Percentiles rank a stretch among this genome's conserved stretches.
phyloP scores from a whole-genome alignment of 2,888 invertebrate species.

The Hedya salicella region DNA sequence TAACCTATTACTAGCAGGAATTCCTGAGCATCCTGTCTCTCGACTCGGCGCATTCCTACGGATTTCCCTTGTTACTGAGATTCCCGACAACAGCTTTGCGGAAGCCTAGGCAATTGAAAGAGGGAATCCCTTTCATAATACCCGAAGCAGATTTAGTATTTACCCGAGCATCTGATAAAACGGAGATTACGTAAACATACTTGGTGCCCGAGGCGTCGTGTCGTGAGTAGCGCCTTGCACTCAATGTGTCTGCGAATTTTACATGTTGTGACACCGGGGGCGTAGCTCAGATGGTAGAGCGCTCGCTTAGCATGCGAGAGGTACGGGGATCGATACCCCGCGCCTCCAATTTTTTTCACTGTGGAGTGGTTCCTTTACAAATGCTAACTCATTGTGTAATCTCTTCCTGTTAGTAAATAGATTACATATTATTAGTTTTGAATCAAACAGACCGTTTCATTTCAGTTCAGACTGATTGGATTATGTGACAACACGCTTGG shows the following conservation, averaged over 20 bases:
- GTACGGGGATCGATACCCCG: constrained; percentile 85
- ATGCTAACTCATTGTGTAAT: no score
- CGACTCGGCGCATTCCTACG: constrained; percentile 8
- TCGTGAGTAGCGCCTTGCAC: not conserved
- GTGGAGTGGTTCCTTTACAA: no score
- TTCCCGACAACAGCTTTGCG: constrained; percentile 22
- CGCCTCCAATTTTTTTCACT: constrained; percentile 68
- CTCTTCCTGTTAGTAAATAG: no score
- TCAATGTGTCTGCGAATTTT: constrained; percentile 9
- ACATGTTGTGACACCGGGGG: constrained; percentile 55
- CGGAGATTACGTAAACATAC: not conserved
- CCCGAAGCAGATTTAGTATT: constrained; percentile 8
- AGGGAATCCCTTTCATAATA: constrained; percentile 12
- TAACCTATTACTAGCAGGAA: constrained; percentile 18
- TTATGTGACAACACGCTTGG: no score
- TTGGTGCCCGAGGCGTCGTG: constrained; percentile 12
- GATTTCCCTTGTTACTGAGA: constrained; percentile 29
- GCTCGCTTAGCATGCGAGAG: constrained; percentile 83
- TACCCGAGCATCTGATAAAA: not conserved
- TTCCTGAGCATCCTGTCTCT: constrained; percentile 14
- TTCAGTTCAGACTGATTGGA: no score
- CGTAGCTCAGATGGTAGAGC: constrained; percentile 81
- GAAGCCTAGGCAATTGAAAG: constrained; percentile 6
- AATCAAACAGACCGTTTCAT: no score
- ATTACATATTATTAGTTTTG: no score